Evolutionary conservation across 1,140 invertebrate species (phyloP).

Genomic region (Conus betulinus): DNA sequence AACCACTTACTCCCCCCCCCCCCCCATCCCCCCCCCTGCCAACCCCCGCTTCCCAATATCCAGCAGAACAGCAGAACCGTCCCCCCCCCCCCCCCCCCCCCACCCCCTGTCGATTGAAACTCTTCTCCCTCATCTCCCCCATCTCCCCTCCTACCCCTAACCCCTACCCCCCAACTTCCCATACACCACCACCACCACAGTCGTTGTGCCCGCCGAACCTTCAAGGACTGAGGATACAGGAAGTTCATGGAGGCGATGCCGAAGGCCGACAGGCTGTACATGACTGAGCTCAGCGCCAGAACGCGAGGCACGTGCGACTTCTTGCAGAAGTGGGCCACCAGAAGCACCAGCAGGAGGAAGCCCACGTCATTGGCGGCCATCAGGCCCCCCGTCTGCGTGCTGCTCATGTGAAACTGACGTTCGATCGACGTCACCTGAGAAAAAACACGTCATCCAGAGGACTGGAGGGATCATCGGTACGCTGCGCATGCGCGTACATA

Average conservation of each 20-base stretch:
- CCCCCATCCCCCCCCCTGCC: too few species aligned
- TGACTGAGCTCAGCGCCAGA: not conserved
- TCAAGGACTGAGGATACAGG: not conserved
- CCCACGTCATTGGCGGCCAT: slow-evolving; percentile 42
- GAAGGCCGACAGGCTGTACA: slow-evolving; percentile 22
- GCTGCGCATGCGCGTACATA: too few species aligned
- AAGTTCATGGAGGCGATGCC: slow-evolving; percentile 26
- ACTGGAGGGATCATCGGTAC: too few species aligned
- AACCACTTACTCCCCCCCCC: too few species aligned
- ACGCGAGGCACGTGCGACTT: slow-evolving; percentile 38
- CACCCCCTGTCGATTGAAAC: too few species aligned
- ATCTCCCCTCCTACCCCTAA: too few species aligned
- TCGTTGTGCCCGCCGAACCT: not conserved
- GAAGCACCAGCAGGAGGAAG: slow-evolving; percentile 27
- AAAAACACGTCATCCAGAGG: not conserved
- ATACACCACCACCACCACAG: too few species aligned
- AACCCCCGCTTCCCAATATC: too few species aligned
- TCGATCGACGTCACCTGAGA: slow-evolving; percentile 42
- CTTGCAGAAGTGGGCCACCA: slow-evolving; percentile 33
- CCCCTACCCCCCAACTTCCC: too few species aligned
- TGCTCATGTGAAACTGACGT: slow-evolving; percentile 38
- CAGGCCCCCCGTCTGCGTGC: slow-evolving; percentile 30
- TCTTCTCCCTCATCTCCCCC: too few species aligned
- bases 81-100: too few species aligned
- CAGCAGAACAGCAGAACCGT: too few species aligned